Evolutionary conservation across 2,888 invertebrate genomes (phyloP).

Genomic region (Dromius quadrimaculatus): DNA sequence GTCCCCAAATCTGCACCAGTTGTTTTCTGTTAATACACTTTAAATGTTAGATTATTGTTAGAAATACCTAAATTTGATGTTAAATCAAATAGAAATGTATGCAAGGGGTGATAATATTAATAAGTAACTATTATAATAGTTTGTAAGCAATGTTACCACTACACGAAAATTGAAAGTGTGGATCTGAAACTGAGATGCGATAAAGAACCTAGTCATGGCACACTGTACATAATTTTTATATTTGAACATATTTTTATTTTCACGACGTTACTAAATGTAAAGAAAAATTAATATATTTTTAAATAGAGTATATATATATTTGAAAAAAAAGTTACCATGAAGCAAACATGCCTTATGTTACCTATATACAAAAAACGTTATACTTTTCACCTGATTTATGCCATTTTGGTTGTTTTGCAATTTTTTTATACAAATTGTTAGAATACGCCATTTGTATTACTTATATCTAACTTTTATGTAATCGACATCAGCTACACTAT

Average conservation of each 20-base stretch:
- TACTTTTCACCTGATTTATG: constrained; percentile 34
- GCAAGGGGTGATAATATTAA: constrained; percentile 48
- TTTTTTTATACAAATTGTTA: constrained; percentile 36
- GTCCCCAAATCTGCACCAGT: constrained; percentile 31
- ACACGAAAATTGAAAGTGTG: constrained; percentile 58
- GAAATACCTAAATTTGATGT: constrained; percentile 17
- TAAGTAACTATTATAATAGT: constrained; percentile 43
- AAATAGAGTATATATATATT: constrained; percentile 48
- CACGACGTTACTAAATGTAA: constrained; percentile 44
- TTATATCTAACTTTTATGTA: constrained; percentile 32
- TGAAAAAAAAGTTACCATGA: constrained; percentile 37
- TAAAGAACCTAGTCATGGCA: constrained; percentile 52
- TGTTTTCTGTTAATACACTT: constrained; percentile 41
- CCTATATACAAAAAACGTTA: constrained; percentile 38
- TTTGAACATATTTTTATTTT: constrained; percentile 43
- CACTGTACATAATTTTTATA: constrained; percentile 52
- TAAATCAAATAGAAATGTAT: constrained; percentile 28
- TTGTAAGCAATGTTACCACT: constrained; percentile 63
- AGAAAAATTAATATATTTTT: constrained; percentile 51
- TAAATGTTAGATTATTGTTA: constrained; percentile 28
- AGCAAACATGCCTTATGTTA: constrained; percentile 49
- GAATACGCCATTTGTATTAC: constrained; percentile 17
- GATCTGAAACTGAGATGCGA: constrained; percentile 50
- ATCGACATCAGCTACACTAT: constrained; percentile 28
- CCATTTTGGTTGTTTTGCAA: constrained; percentile 39